These are phyloP conservation scores for Ips nitidus DNA, from an alignment of 1,140 invertebrate species.

Conservation along the genomic window DNA sequence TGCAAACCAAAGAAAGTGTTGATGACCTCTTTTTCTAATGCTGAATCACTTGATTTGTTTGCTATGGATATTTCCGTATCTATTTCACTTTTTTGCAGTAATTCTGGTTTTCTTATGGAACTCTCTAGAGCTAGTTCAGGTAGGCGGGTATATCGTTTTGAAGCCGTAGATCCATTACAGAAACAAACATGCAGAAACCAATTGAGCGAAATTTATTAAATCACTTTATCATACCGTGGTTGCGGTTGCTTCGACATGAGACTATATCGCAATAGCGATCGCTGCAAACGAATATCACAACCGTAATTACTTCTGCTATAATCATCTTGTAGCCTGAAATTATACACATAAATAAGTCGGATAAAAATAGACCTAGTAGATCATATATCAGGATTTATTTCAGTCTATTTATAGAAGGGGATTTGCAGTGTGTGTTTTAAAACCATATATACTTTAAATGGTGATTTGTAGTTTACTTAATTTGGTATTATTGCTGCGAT, in stretches of 20 bases:
- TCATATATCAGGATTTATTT: conserved; percentile 34
- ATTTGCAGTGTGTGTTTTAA: conserved; percentile 21
- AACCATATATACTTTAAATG: background rate
- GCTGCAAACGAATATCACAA: conserved; percentile 7
- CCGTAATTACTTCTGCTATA: conserved; percentile 25
- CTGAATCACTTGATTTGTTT: too few relatives aligned
- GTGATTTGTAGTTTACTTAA: background rate
- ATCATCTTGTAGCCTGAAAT: conserved; percentile 24
- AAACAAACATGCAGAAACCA: background rate
- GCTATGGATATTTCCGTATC: too few relatives aligned
- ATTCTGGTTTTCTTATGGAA: too few relatives aligned
- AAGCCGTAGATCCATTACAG: background rate
- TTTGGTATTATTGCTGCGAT: background rate
- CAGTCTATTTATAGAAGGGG: conserved; percentile 28
- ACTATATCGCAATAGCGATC: conserved; percentile 4
- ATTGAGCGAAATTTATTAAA: conserved; percentile 1
- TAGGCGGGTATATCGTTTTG: too few relatives aligned
- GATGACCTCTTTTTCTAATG: too few relatives aligned
- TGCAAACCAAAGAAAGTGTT: too few relatives aligned
- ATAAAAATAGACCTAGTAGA: conserved; percentile 29
- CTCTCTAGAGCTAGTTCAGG: too few relatives aligned
- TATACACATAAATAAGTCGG: conserved; percentile 26
- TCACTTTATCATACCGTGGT: background rate
- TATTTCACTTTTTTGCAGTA: too few relatives aligned
- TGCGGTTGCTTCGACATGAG: background rate